A percentile compares a stretch with the other conserved stretches of the same genome.
phyloP scores from a whole-genome alignment of 2,797 vertebrate genomes.

The Liparis tanakae region DNA sequence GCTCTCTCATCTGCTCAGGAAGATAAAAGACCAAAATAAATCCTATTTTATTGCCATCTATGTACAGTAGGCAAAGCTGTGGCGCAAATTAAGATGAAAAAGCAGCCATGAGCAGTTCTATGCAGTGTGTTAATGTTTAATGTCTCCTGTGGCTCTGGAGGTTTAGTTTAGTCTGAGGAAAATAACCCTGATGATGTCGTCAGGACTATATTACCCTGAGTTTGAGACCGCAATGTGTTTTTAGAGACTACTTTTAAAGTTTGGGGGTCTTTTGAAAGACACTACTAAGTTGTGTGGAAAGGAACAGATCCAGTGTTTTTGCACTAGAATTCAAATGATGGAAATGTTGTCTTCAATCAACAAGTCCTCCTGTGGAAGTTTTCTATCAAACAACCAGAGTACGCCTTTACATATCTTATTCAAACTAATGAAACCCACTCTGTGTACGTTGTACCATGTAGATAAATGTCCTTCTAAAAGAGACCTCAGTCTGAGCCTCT shows the following conservation, averaged over 20 bases:
- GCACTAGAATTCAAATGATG: background rate
- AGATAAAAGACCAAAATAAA: background rate
- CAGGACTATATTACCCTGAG: background rate
- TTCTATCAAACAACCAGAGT: background rate
- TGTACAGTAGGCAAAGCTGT: slow-evolving; percentile 3
- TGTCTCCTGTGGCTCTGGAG: background rate
- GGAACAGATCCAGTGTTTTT: background rate
- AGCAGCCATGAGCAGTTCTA: background rate
- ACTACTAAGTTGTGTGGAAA: background rate
- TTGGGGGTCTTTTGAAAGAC: background rate
- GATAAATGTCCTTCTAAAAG: slow-evolving; percentile 8
- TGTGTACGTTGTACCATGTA: background rate
- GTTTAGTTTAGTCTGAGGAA: slow-evolving; percentile 14
- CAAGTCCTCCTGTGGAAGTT: background rate
- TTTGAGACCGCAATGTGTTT: background rate
- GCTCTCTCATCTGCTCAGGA: background rate
- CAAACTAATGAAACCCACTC: background rate
- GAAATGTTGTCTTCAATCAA: background rate
- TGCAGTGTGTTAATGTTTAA: background rate
- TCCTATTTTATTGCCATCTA: slow-evolving; percentile 7
- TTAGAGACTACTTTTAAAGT: background rate
- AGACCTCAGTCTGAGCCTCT: background rate
- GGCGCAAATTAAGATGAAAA: slow-evolving; percentile 5
- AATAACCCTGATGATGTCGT: background rate
- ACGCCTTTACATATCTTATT: background rate